Conservation (phyloP, 2,797 vertebrate species). For the Sebastes flavidus region DNA sequence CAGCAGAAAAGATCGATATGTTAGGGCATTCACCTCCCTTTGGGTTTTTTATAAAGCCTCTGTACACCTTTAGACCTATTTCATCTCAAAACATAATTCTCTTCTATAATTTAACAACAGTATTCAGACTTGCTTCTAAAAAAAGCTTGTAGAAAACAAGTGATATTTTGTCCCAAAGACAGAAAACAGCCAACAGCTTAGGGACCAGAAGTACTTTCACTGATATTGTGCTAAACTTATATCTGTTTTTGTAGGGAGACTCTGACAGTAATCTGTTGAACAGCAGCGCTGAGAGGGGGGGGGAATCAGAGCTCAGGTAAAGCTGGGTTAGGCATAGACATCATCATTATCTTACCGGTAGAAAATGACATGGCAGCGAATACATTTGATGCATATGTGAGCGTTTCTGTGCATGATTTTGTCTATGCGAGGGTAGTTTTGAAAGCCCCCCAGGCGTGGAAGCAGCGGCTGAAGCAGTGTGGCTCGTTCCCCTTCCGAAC, state of each 20-base stretch:
- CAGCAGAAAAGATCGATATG: constrained; percentile 48
- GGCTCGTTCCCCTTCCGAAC: constrained; percentile 97
- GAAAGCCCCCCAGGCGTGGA: constrained; percentile 95
- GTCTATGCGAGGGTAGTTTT: constrained; percentile 86
- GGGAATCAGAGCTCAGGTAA: not conserved
- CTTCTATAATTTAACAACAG: constrained; percentile 12
- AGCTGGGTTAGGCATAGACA: constrained; percentile 24
- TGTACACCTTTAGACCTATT: constrained; percentile 30
- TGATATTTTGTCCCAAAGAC: not conserved
- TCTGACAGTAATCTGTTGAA: not conserved
- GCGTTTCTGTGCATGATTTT: not conserved
- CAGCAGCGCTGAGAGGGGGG: constrained; percentile 1
- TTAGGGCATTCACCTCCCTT: constrained; percentile 26
- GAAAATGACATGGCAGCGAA: constrained; percentile 53
- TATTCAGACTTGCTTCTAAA: constrained; percentile 14
- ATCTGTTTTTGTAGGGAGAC: not conserved
- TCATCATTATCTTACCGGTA: constrained; percentile 22
- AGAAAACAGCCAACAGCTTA: constrained; percentile 3
- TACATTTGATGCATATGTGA: not conserved
- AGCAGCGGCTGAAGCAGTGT: constrained; percentile 94
- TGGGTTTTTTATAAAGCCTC: constrained; percentile 49
- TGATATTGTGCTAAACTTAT: not conserved
- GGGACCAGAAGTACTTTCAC: not conserved
- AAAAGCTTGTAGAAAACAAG: constrained; percentile 31
- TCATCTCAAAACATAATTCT: constrained; percentile 42